Base-by-base conservation (phyloP, 2,888 invertebrate species). In the Lathronympha strigana region DNA sequence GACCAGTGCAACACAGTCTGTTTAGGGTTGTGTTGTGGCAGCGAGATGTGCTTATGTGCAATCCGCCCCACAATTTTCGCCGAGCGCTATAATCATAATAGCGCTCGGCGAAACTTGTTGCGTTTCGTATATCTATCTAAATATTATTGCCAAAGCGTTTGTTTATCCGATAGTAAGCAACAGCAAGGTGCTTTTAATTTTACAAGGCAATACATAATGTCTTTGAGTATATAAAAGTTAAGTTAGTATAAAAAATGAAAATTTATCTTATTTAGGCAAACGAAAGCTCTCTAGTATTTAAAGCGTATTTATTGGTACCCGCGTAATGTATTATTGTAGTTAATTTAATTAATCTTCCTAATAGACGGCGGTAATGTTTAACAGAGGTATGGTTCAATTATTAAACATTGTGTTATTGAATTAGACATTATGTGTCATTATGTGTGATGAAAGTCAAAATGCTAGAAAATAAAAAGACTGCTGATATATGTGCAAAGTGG, bases 211-310 rank as follows among this genome's bases (percentile, higher is more conserved):
- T 40, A 40, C 25, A 11, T 38, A 17, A 43, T 17, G 28, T 28
- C 40, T 55, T 57, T 57, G 43, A 57, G 19, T 45, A 31, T 57
- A 69, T 49, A 68, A 63, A 61, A 40, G 57, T 74, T 73, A 70
- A 68, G 68, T 62, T 71, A 66, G n/a, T 71, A 33, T 28, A 21
- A 21, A 33, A 15, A 5, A 49, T 36, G 15, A 49, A 21, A 33
- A 47, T 23, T 23, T 31, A 25, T 11, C 38, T 60, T 62, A 40
- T 49, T 45, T 61, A 31, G 68, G 54, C 50, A 68, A 73, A 77
- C 78, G 71, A 73, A 71, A 73, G 86, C 87, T 88, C 88, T 88
- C 87, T 89, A 86, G 80, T 79, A 76, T 74, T 70, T 86, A 84
- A 78, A 77, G 72, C 70, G 66, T 86, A 86, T 88, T 87, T 89